Conservation (phyloP, 30 jellyfish, hydroid and myxozoan species). For the Nemopilema nomurai region DNA sequence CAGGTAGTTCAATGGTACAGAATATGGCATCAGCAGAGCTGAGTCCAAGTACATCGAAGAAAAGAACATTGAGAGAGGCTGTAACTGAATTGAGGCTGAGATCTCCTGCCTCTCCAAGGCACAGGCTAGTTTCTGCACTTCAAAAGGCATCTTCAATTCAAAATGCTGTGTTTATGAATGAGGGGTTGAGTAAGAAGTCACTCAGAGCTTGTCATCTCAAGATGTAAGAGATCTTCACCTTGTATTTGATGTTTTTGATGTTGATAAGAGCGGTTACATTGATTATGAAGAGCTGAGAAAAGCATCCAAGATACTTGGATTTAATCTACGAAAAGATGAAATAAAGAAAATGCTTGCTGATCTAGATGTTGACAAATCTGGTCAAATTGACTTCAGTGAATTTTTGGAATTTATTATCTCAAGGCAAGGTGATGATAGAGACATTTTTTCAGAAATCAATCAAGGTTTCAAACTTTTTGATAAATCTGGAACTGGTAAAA, state of each 20-base stretch:
- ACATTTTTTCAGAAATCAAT: conserved; percentile 60
- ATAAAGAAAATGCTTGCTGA: conserved; percentile 46
- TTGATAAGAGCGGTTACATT: conserved; percentile 70
- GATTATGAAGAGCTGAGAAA: conserved; percentile 57
- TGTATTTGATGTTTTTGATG: conserved; percentile 68
- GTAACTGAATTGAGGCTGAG: conserved; percentile 32
- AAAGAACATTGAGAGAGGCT: conserved; percentile 34
- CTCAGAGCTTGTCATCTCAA: conserved; percentile 56
- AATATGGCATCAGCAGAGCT: conserved; percentile 63
- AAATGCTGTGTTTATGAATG: conserved; percentile 36
- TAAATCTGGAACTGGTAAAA: conserved; percentile 52
- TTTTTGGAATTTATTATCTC: conserved; percentile 63
- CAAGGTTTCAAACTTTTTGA: conserved; percentile 66
- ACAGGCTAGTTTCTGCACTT: conserved; percentile 43
- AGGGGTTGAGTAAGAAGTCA: conserved; percentile 50
- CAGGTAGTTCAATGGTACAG: conserved; percentile 20
- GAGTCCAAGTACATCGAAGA: conserved; percentile 54
- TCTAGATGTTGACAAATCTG: conserved; percentile 61
- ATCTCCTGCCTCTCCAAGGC: conserved; percentile 48
- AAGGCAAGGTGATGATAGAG: conserved; percentile 73
- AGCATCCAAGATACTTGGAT: conserved; percentile 65
- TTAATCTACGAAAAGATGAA: conserved; percentile 33
- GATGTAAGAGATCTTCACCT: conserved; percentile 55
- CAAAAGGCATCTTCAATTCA: conserved; percentile 45
- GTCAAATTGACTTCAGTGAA: conserved; percentile 70